phyloP scores from a whole-genome alignment of 2,797 vertebrate species.

The Micropoecilia bifurca region DNA sequence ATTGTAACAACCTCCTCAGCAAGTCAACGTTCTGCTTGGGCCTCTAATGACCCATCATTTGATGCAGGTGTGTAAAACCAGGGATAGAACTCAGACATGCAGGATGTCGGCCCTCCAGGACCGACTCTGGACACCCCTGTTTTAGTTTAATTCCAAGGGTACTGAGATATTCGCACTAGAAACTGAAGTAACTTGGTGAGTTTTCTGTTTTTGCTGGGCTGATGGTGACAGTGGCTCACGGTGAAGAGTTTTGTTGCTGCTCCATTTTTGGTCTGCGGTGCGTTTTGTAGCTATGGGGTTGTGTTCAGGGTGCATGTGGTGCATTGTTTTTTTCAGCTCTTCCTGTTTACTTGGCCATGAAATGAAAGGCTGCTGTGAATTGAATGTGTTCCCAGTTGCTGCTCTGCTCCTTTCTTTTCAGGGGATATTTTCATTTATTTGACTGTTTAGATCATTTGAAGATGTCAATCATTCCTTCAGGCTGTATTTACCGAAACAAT shows the following conservation, averaged over 20 bases:
- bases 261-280: neutral
- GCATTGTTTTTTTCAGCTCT: conserved; percentile 11
- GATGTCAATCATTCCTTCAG: neutral
- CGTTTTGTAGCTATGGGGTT: conserved; percentile 1
- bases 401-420: neutral
- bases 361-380: conserved; percentile 14
- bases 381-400: too few species aligned
- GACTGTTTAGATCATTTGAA: neutral
- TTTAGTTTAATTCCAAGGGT: too few species aligned
- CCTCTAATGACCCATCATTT: too few species aligned
- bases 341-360: conserved; percentile 41
- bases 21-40: too few species aligned
- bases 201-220: neutral
- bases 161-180: too few species aligned
- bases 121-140: too few species aligned
- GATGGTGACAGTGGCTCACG: neutral
- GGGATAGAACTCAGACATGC: too few species aligned
- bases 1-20: too few species aligned
- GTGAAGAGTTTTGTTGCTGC: conserved; percentile 3
- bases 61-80: too few species aligned
- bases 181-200: too few species aligned
- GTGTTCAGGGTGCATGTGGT: neutral
- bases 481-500: neutral
- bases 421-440: neutral
- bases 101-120: too few species aligned